Conservation (phyloP, 1,140 invertebrate species). For the Drosophila obscura region DNA sequence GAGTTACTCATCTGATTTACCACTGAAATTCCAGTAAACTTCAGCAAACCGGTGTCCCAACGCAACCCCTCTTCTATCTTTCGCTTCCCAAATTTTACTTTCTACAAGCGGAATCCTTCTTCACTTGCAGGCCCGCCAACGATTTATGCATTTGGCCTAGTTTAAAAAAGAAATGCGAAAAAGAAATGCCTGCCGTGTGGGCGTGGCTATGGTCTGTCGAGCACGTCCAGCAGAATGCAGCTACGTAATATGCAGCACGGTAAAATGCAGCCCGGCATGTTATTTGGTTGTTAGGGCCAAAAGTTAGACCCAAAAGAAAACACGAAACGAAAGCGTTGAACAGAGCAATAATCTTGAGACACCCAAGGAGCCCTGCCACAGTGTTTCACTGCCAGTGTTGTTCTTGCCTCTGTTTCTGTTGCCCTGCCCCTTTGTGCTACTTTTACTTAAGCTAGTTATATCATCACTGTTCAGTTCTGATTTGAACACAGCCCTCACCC, state of each 20-base stretch:
- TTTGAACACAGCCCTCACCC: constrained; percentile 29
- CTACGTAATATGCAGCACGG: constrained; percentile 39
- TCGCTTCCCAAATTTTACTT: constrained; percentile 13
- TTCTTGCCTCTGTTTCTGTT: constrained; percentile 1
- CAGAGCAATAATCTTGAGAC: constrained; percentile 59
- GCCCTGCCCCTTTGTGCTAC: constrained; percentile 30
- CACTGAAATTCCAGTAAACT: constrained; percentile 30
- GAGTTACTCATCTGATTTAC: constrained; percentile 35
- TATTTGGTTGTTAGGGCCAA: constrained; percentile 56
- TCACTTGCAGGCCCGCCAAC: constrained; percentile 30
- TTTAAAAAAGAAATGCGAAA: constrained; percentile 45
- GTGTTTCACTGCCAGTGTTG: background rate
- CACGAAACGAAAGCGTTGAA: constrained; percentile 47
- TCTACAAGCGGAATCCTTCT: constrained; percentile 11
- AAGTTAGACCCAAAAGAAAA: constrained; percentile 45
- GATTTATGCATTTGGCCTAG: constrained; percentile 56
- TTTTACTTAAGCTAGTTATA: constrained; percentile 61
- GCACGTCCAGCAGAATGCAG: constrained; percentile 47
- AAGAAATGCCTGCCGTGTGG: constrained; percentile 12
- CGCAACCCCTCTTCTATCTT: background rate
- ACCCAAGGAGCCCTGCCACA: constrained; percentile 11
- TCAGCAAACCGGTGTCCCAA: constrained; percentile 1
- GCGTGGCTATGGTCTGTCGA: constrained; percentile 41
- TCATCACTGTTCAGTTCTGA: constrained; percentile 57
- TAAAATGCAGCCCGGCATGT: constrained; percentile 53